Evolutionary conservation across 2,888 invertebrate genomes (phyloP), one percentile per base, ranked within the genome.

Genomic region (Drosophila monieri): DNA sequence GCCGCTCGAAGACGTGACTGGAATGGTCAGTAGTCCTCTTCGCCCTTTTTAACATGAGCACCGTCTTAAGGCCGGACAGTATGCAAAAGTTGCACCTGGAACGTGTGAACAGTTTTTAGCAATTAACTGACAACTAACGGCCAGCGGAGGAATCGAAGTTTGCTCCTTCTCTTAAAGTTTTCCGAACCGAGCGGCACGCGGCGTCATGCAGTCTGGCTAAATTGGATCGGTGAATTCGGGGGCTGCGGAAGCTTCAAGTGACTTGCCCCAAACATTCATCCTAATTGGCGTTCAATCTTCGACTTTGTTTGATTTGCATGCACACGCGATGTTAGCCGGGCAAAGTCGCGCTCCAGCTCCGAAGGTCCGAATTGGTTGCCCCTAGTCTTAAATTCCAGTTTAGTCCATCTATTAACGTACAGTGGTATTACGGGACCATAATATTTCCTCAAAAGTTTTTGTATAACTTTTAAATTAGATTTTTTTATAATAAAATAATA

Each of bases 231-330:
- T 10, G 23, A 23, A 21, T 10, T 18, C 30, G 23, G 62, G 35
- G 23, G 18, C 47, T 4, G 25, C 30, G 14, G 57, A 18, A 58
- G 32, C 48, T 64, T 60, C 64, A 70, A 62, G 69, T 69, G 83
- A 78, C 85, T 79, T 85, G 77, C 78, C 84, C 87, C 88, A 89
- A 91, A 91, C 91, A 91, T 90, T 90, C 89, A 89, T 89, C 90
- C 91, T 91, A 91, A 91, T 91, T 91, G 91, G 90, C 90, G 91
- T 90, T 90, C 88, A 83, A 90, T 89, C 88, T 89, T 88, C 75
- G 73, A 60, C 72, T 68, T 77, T 72, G 67, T 67, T 74, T 77
- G 76, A 88, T 85, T 83, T 84, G 85, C 84, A 84, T 84, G 85
- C 87, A 81, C 88, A 64, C 64, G 74, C 74, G 74, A 77, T 74